Conservation (phyloP, 2,113 vertebrate species). For the Polypterus bichir region DNA sequence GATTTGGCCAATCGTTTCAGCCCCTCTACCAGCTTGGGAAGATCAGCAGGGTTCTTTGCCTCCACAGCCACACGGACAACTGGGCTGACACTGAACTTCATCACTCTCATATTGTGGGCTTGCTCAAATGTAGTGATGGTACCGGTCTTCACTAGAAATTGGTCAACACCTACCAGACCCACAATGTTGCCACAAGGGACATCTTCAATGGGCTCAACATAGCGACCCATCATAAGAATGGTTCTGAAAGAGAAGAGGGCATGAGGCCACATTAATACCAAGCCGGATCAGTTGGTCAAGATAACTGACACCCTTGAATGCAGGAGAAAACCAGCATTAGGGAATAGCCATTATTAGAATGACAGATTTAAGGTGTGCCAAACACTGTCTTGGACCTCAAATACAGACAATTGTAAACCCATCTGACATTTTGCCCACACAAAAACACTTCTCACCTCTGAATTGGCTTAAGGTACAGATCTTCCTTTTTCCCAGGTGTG, state of each 20-base stretch:
- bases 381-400: too few relatives aligned
- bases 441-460: constrained; percentile 61
- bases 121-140: constrained; percentile 89
- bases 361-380: too few relatives aligned
- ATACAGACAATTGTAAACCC: too few relatives aligned
- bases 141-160: constrained; percentile 86
- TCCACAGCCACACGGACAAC: constrained; percentile 87
- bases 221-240: constrained; percentile 95
- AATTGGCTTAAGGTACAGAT: constrained; percentile 86
- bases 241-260: constrained; percentile 49
- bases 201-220: constrained; percentile 83
- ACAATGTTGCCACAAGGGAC: constrained; percentile 94
- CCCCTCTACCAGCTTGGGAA: constrained; percentile 90
- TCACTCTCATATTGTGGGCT: constrained; percentile 89
- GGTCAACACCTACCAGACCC: constrained; percentile 85
- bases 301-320: too few relatives aligned
- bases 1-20: constrained; percentile 87
- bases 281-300: too few relatives aligned
- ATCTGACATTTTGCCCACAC: too few relatives aligned
- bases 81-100: constrained; percentile 95
- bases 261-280: too few relatives aligned
- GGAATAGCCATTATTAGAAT: too few relatives aligned
- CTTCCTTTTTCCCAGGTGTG: constrained; percentile 86
- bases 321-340: too few relatives aligned
- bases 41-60: constrained; percentile 79